Conservation (phyloP, 2,113 vertebrate species). For the Scortum barcoo region DNA sequence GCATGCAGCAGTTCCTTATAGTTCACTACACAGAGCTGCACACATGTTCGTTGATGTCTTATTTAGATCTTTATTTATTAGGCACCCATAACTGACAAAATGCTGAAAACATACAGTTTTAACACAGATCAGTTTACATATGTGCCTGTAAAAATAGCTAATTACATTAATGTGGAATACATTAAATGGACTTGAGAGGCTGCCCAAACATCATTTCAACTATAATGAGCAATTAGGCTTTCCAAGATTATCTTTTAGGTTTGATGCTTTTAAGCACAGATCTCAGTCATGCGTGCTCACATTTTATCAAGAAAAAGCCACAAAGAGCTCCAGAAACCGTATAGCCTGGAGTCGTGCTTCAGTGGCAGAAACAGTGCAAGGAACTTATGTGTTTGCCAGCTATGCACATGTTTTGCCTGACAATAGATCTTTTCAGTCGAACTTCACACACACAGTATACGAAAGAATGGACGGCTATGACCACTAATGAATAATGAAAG, state of each 20-base stretch:
- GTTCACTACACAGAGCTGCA: neutral
- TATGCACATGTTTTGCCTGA: neutral
- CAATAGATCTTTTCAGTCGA: neutral
- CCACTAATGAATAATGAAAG: neutral
- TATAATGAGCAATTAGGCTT: conserved; percentile 67
- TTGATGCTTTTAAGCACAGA: conserved; percentile 13
- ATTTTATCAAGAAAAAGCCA: conserved; percentile 11
- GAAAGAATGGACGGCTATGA: neutral
- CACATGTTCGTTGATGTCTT: conserved; percentile 1
- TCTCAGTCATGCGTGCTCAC: conserved; percentile 9
- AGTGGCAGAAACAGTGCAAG: neutral
- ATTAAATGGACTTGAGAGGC: conserved; percentile 51
- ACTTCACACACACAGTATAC: neutral
- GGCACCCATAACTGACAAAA: conserved; percentile 19
- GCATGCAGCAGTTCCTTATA: conserved; percentile 23
- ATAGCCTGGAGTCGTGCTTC: neutral
- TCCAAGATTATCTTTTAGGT: conserved; percentile 19
- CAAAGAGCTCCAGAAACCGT: neutral
- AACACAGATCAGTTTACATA: conserved; percentile 23
- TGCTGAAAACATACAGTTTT: neutral
- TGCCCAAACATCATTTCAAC: conserved; percentile 49
- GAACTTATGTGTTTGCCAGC: neutral
- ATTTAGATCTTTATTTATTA: neutral
- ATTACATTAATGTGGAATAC: conserved; percentile 24
- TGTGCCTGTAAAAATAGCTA: conserved; percentile 31